Percentiles rank a stretch among this genome's conserved stretches.
Conservation (phyloP, 2,888 invertebrate genomes). For the Venustoraphidia nigricollis region DNA sequence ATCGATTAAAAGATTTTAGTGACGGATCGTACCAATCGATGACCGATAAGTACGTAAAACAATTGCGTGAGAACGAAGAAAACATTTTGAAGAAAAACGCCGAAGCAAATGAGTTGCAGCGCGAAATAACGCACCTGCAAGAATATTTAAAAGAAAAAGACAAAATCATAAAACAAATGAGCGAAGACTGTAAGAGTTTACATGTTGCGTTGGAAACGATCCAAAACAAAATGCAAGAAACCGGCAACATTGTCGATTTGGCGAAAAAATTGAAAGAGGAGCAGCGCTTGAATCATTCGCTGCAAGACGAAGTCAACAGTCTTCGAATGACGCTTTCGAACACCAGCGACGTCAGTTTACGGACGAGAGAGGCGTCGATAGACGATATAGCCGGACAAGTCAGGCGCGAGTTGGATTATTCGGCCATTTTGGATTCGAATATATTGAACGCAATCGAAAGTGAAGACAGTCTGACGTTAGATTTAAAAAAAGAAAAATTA, state of each 20-base stretch:
- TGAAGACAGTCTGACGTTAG: not conserved
- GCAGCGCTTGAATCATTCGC: conserved; percentile 27
- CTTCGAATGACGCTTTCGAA: conserved; percentile 21
- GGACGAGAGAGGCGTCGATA: conserved; percentile 23
- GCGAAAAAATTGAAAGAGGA: conserved; percentile 38
- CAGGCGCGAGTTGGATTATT: conserved; percentile 40
- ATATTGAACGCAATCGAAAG: conserved; percentile 37
- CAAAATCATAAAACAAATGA: conserved; percentile 39
- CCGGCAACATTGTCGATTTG: conserved; percentile 40
- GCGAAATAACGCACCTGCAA: conserved; percentile 38
- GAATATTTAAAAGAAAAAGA: conserved; percentile 42
- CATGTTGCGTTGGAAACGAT: conserved; percentile 35
- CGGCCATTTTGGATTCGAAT: conserved; percentile 40
- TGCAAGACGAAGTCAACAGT: conserved; percentile 21
- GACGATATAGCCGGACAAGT: conserved; percentile 39
- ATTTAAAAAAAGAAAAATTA: conserved; percentile 5
- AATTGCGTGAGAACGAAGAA: conserved; percentile 26
- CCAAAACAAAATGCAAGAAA: conserved; percentile 35
- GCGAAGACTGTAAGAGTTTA: conserved; percentile 34
- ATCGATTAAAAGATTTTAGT: conserved; percentile 23
- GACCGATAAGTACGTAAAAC: not conserved
- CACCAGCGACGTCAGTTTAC: conserved; percentile 26
- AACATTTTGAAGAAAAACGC: conserved; percentile 25
- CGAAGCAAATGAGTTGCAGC: conserved; percentile 26
- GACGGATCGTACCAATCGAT: conserved; percentile 11